phyloP scores from a whole-genome alignment of 92 coral and sea anemone genomes.

The Epizoanthus fatuus region DNA sequence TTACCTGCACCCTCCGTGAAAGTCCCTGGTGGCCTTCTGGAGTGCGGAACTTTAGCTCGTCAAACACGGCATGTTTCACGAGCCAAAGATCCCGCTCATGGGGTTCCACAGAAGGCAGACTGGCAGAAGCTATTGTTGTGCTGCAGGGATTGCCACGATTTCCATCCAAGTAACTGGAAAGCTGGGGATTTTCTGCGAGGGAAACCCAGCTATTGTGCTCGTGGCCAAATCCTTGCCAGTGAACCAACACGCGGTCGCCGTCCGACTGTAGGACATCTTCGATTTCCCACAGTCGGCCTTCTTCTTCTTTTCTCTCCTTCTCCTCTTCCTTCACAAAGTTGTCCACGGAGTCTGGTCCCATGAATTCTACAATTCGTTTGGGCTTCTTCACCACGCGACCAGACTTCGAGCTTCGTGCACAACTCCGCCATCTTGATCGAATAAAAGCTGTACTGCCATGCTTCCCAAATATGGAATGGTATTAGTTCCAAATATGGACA shows the following conservation, averaged over 20 bases:
- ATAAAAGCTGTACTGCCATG: too few species aligned
- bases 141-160: background rate
- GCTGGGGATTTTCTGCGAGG: background rate
- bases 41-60: too few species aligned
- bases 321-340: too few species aligned
- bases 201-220: background rate
- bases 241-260: background rate
- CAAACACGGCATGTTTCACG: too few species aligned
- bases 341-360: too few species aligned
- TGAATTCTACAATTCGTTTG: too few species aligned
- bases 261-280: background rate
- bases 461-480: too few species aligned
- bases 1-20: background rate
- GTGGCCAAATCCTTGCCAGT: constrained; percentile 7
- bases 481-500: too few species aligned
- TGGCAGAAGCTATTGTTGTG: background rate
- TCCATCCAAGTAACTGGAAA: background rate
- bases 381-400: too few species aligned
- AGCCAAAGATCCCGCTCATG: background rate
- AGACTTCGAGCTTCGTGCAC: too few species aligned
- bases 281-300: background rate
- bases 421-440: too few species aligned
- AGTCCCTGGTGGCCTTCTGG: background rate
- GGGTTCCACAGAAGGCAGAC: background rate
- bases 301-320: too few species aligned